A percentile compares a stretch with the other conserved stretches of the same genome.
phyloP scores from a whole-genome alignment of 1,140 invertebrate genomes.

The Coboldia fuscipes region DNA sequence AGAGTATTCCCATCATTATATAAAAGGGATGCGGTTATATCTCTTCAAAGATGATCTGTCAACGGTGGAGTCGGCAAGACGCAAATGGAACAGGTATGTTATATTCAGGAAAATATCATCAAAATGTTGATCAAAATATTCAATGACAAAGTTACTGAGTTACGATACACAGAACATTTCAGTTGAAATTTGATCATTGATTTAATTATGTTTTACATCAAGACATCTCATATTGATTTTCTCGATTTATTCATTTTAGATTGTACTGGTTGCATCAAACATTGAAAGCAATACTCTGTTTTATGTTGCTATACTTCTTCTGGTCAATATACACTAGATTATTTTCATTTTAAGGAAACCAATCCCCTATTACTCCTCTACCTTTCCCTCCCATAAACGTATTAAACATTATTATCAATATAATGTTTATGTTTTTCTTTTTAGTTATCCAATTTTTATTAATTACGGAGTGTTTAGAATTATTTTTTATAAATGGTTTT shows the following conservation, averaged over 20 bases:
- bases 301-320: neutral
- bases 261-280: conserved; percentile 26
- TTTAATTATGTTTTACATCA: conserved; percentile 4
- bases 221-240: conserved; percentile 5
- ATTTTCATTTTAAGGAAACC: too few relatives aligned
- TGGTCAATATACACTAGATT: too few relatives aligned
- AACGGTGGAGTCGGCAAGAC: conserved; percentile 32
- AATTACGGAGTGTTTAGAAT: too few relatives aligned
- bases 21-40: conserved; percentile 36
- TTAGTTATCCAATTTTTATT: too few relatives aligned
- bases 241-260: conserved; percentile 21
- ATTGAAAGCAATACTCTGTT: conserved; percentile 7
- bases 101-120: neutral
- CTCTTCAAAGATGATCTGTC: conserved; percentile 46
- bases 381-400: too few relatives aligned
- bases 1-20: conserved; percentile 35
- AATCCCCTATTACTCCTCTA: too few relatives aligned
- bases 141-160: too few relatives aligned
- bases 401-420: too few relatives aligned
- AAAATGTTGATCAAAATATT: neutral
- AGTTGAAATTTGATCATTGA: conserved; percentile 1
- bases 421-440: too few relatives aligned
- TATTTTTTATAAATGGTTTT: too few relatives aligned
- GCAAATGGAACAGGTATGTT: conserved; percentile 29
- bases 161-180: too few relatives aligned